Evolutionary conservation across 2,113 vertebrate genomes (phyloP), one percentile per base, ranked within the genome.

Genomic region (Crotalus tigris): DNA sequence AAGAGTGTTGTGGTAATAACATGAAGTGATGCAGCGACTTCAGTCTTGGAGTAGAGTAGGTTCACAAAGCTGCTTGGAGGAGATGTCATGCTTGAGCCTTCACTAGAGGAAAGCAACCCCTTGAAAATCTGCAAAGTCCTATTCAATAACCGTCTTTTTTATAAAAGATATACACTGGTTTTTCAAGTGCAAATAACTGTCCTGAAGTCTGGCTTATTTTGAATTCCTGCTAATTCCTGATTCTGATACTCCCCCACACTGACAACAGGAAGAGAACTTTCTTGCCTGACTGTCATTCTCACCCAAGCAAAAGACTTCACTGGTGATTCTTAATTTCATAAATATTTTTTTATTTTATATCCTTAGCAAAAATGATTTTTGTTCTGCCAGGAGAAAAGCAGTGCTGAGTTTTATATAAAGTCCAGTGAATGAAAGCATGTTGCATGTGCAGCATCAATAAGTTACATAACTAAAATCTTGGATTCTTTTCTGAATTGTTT

Each of bases 401-500:
- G 91, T 95, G 46, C 10, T 19, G 44, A 59, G n/a, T 6, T 94
- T 95, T 95, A 61, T 93, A 90, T 89, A 93, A 85, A 23, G 24
- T 94, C 53, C 5, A 93, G 91, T 90, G 39, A 95, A 29, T 90
- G 53, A 92, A 95, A 94, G 91, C 91, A 94, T 92, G 2, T 44
- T 90, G 64, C 90, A 90, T 90, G 85, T 81, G 44, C 54, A 69
- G 91, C 92, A 95, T 95, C 57, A 59, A 88, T 53, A 57, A 93
- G 55, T 92, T 95, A 89, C 59, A 55, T 90, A 96, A 96, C 94
- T 81, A 49, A 91, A 94, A 93, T 69, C 39, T 85, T 91, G 59
- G 93, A 5, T 93, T 95, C 11, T 85, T 93, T 95, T 87, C 54
- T 95, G 94, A 94, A 86, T 54, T 92, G 29, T 94, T 93, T 94